Conservation (phyloP, 2,113 vertebrate genomes). For the Protobothrops flavoviridis region DNA sequence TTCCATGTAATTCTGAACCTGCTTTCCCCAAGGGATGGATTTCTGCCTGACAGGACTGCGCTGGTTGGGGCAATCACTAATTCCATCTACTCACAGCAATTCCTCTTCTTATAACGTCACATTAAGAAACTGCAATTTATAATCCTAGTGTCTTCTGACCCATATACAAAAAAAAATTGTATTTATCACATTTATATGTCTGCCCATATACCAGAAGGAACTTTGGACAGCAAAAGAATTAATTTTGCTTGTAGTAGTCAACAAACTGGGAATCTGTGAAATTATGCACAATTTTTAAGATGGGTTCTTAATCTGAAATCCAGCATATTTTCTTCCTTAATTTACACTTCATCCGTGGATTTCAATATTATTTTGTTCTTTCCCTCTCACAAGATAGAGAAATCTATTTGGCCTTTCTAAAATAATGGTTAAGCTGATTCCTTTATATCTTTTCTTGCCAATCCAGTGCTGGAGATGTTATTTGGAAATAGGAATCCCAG, state of each 20-base stretch:
- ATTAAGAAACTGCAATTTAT: neutral
- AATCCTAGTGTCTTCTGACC: neutral
- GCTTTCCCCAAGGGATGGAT: neutral
- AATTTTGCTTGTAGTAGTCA: neutral
- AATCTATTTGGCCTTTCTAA: neutral
- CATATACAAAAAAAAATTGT: neutral
- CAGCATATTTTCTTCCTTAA: neutral
- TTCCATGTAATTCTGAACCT: neutral
- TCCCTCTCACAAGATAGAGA: neutral
- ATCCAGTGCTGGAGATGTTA: neutral
- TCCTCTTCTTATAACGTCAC: neutral
- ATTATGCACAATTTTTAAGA: neutral
- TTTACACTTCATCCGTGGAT: neutral
- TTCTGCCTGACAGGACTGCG: neutral
- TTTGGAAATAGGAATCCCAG: neutral
- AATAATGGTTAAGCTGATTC: neutral
- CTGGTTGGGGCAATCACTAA: neutral
- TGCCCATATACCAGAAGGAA: neutral
- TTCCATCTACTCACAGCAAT: neutral
- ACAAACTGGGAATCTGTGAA: neutral
- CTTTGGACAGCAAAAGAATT: neutral
- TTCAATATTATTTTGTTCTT: neutral
- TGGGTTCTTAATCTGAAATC: neutral
- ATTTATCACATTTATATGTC: neutral
- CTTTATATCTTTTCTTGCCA: neutral